Evolutionary conservation across 1,140 invertebrate species (phyloP), one percentile per base, ranked within the genome.

Genomic region (Penaeus chinensis): DNA sequence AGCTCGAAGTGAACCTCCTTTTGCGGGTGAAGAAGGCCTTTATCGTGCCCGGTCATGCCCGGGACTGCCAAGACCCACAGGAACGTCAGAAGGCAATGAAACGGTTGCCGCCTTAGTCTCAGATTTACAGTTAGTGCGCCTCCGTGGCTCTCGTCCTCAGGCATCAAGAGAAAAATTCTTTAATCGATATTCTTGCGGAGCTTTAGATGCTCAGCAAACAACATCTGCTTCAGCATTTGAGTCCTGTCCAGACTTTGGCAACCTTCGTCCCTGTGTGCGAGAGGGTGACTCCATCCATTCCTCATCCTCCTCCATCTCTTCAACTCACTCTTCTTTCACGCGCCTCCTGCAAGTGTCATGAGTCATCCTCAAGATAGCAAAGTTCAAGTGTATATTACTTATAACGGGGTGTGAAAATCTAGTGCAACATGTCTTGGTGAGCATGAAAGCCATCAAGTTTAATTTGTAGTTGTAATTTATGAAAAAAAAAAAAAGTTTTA

Each of bases 241-340:
- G 47, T 88, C 87, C 13, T 88, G 87, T 71, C 87, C 87, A 47
- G 87, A 88, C 63, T 88, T 88, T 71, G 82, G 87, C 63, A 88
- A 84, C 82, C 42, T 88, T 32, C 69, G 87, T 42, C 87, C 82
- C 61, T 88, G 87, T 84, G 87, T 88, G 22, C 82, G 76, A 11
- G 82, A 74, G 42, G 82, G 87, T 11, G 87, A 88, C 47, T 88
- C 87, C 4, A 60, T 80, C 22, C 87, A 88, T 76, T 88, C 87
- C 82, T 88, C 87, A 27, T 88, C 87, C 42, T 88, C 87, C 62
- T 88, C 87, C 62, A 62, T 88, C 76, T 88, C 87, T 24, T 88
- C 87, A 27, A 87, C 86, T 63, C 87, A 88, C 82, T 88, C 87
- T 82, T 86, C 84, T 20, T 88, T 88, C 47, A 88, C 87, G n/a